phyloP scores from a whole-genome alignment of 1,140 invertebrate species.

The Chironomus tepperi region DNA sequence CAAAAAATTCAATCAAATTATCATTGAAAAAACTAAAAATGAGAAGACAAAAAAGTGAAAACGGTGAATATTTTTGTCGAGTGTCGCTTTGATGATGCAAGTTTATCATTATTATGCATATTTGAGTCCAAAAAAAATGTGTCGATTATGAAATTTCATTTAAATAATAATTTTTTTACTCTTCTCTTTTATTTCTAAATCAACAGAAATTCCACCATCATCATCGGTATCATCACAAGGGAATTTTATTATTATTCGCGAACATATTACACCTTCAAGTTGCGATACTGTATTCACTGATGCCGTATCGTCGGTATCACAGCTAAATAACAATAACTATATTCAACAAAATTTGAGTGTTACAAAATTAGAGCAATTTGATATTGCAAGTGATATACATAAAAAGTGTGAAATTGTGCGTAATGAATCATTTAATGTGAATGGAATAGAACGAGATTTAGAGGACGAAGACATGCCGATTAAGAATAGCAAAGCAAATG shows the following conservation, averaged over 20 bases:
- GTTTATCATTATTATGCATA: conserved; percentile 15
- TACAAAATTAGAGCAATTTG: conserved; percentile 2
- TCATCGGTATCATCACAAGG: background rate
- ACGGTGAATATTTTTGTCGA: conserved; percentile 11
- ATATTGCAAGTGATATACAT: background rate
- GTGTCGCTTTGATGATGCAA: conserved; percentile 6
- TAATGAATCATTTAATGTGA: background rate
- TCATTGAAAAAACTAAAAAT: background rate
- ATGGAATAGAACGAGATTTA: background rate
- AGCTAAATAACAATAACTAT: too few species aligned
- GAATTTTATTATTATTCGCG: background rate
- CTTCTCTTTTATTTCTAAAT: background rate
- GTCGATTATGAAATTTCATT: conserved; percentile 17
- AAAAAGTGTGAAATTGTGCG: background rate
- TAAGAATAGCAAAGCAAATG: background rate
- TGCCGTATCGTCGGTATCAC: background rate
- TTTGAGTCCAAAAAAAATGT: background rate
- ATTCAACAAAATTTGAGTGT: background rate
- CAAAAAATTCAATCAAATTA: background rate
- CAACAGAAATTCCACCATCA: background rate
- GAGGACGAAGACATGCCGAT: conserved; percentile 15
- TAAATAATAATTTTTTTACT: background rate
- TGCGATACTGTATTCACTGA: background rate
- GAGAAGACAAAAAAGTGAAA: background rate
- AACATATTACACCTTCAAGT: background rate